Base-by-base conservation (phyloP, 2,113 vertebrate species). In the Otolemur garnettii region DNA sequence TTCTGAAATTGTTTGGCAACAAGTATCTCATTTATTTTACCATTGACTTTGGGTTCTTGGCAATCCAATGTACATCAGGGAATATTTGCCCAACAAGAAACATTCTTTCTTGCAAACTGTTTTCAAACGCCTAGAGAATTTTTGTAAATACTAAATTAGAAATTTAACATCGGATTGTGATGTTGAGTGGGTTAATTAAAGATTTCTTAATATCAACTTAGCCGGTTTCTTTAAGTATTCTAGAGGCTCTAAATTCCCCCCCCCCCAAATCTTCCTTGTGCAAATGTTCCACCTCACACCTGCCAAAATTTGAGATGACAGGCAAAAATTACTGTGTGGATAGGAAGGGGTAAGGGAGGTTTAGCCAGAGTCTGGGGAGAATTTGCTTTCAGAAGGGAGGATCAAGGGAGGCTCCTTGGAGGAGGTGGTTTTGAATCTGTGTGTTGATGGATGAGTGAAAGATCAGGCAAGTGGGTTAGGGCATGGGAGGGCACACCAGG, bases 1-100 rank as follows among this genome's bases (percentile, higher is more conserved):
- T 96, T 95, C 91, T 6, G 10, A 94, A 81, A 53, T 18, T n/a
- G 21, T 72, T 75, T 78, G 96, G 81, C 72, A 69, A 9, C 4
- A 3, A 24, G 33, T 30, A 1, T 64, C 33, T 13, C 62, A 4
- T 62, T 50, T 86, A 62, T 94, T 93, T 84, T 69, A 57, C 72
- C 84, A 8, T 18, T 0, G 42, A 62, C 87, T 91, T 17, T 0
- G 85, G 94, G 33, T 21, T 93, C 92, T 59, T 80, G 81, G 93
- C 78, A 60, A 53, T 15, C 59, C 35, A 5, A 1, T 0, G 7
- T 3, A 28, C 42, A 28, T 80, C 80, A 93, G 84, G 84, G 79
- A 79, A 60, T 11, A 26, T 85, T 85, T 88, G 79, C 87, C 93
- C 64, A 85, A 59, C 35, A 57, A 28, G 69, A 14, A 77, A 60